Evolutionary conservation across 2,113 vertebrate species (phyloP).

Genomic region (Oreamnos americanus): DNA sequence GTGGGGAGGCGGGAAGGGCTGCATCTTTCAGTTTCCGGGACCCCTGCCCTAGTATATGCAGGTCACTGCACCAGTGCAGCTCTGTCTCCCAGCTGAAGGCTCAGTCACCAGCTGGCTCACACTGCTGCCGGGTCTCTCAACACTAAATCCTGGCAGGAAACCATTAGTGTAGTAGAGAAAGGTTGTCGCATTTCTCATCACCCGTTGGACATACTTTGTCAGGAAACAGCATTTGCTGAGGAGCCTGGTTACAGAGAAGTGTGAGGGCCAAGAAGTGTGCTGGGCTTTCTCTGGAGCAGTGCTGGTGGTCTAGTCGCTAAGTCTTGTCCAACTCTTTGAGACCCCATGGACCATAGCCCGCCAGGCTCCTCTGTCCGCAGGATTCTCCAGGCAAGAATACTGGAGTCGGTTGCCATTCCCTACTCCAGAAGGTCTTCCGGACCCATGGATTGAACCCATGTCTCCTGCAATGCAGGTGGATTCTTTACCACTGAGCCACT

Average conservation of each 20-base stretch:
- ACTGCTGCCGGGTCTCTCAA: background rate
- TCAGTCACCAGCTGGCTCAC: background rate
- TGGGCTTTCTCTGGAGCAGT: background rate
- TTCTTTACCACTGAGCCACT: background rate
- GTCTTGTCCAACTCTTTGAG: background rate
- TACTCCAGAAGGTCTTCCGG: background rate
- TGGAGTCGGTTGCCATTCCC: background rate
- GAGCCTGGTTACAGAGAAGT: background rate
- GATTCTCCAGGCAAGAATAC: background rate
- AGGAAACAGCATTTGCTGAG: background rate
- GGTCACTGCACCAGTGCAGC: background rate
- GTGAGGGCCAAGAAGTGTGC: background rate
- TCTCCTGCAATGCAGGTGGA: background rate
- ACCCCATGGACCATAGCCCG: background rate
- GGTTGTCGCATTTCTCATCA: background rate
- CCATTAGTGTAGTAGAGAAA: constrained; percentile 35
- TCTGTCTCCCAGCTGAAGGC: background rate
- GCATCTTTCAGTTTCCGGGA: background rate
- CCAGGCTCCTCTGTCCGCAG: background rate
- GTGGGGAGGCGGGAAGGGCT: fast-evolving
- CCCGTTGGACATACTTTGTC: constrained; percentile 3
- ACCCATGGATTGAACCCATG: background rate
- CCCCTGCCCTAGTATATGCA: background rate
- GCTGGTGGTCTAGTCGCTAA: background rate
- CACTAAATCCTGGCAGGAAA: constrained; percentile 46